Percentiles rank a stretch among this genome's conserved stretches.
phyloP scores from a whole-genome alignment of 2,797 vertebrate species.

The Xenentodon cancila region DNA sequence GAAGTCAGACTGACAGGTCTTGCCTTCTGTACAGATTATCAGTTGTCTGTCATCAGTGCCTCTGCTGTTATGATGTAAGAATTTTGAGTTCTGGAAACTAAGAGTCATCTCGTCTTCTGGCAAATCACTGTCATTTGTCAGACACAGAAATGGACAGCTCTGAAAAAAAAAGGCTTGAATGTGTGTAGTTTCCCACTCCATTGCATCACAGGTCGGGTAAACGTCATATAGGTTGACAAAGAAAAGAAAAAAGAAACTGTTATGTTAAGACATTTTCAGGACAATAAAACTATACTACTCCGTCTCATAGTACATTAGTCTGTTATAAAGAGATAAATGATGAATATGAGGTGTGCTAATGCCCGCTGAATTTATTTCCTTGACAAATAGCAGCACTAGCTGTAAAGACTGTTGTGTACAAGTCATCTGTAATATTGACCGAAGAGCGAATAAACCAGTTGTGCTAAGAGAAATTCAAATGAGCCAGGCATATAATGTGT shows the following conservation, averaged over 20 bases:
- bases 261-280: conserved; percentile 5
- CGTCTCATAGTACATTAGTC: conserved; percentile 7
- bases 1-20: background rate
- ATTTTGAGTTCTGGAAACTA: conserved; percentile 32
- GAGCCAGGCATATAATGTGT: too few species aligned
- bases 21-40: conserved; percentile 21
- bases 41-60: conserved; percentile 28
- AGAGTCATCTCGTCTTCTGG: conserved; percentile 43
- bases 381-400: too few species aligned
- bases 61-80: background rate
- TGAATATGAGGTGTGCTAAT: background rate
- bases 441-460: too few species aligned
- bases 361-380: too few species aligned
- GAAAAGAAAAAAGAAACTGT: conserved; percentile 4
- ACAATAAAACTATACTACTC: conserved; percentile 8
- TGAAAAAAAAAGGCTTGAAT: conserved; percentile 31
- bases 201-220: conserved; percentile 11
- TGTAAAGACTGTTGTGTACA: too few species aligned
- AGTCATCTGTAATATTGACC: too few species aligned
- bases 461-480: too few species aligned
- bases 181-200: conserved; percentile 19
- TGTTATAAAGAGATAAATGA: conserved; percentile 14
- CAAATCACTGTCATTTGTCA: conserved; percentile 51
- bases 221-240: conserved; percentile 3
- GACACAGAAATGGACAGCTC: conserved; percentile 16